Percentiles rank a stretch among this genome's conserved stretches.
Evolutionary conservation across 2,888 invertebrate genomes (phyloP).

Genomic region (Callosobruchus maculatus): DNA sequence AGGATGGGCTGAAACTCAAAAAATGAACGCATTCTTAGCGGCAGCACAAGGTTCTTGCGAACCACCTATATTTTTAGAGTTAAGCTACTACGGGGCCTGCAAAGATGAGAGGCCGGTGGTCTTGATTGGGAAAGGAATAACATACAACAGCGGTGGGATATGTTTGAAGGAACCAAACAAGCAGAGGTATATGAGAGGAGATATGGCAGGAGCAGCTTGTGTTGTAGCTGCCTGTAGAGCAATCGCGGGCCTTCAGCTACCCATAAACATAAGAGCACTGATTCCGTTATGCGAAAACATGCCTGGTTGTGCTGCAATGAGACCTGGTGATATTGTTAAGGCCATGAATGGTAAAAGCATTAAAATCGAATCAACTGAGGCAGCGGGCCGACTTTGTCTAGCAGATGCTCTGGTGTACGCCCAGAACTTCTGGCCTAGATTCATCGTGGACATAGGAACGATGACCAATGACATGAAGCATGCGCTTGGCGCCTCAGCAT

Average conservation of each 20-base stretch:
- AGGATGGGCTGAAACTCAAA: slow-evolving; percentile 73
- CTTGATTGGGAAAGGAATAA: slow-evolving; percentile 59
- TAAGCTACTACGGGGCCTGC: slow-evolving; percentile 66
- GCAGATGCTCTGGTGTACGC: slow-evolving; percentile 80
- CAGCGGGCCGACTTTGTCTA: slow-evolving; percentile 74
- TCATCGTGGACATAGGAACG: slow-evolving; percentile 75
- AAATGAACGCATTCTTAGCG: slow-evolving; percentile 77
- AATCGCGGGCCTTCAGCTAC: slow-evolving; percentile 47
- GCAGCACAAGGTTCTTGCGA: slow-evolving; percentile 74
- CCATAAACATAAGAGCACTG: slow-evolving; percentile 70
- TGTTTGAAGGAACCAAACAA: slow-evolving; percentile 62
- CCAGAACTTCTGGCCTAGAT: slow-evolving; percentile 66
- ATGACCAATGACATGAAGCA: slow-evolving; percentile 55
- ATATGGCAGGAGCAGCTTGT: slow-evolving; percentile 84
- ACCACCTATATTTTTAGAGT: slow-evolving; percentile 74
- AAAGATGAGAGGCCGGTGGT: slow-evolving; percentile 63
- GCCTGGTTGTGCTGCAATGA: slow-evolving; percentile 71
- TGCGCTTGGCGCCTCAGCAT: slow-evolving; percentile 63
- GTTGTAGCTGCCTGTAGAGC: slow-evolving; percentile 69
- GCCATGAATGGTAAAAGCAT: slow-evolving; percentile 75
- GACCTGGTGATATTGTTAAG: slow-evolving; percentile 55
- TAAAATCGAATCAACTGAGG: slow-evolving; percentile 70
- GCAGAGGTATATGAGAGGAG: slow-evolving; percentile 71
- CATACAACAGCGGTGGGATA: slow-evolving; percentile 68
- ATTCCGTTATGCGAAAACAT: slow-evolving; percentile 79